phyloP scores from a whole-genome alignment of 2,113 vertebrate species.

The Syngnathus typhle region DNA sequence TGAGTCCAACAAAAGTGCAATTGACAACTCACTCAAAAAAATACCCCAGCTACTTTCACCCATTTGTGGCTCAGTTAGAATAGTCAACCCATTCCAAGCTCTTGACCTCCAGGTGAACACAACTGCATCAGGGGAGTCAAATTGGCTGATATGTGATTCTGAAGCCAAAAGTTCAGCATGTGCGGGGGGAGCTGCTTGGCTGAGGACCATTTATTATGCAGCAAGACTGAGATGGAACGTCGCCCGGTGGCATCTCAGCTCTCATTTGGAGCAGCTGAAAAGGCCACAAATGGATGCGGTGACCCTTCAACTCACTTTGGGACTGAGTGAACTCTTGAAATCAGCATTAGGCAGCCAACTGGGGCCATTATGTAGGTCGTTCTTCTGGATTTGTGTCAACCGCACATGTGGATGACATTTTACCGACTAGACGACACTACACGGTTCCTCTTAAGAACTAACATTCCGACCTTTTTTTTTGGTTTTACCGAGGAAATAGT shows the following conservation, averaged over 20 bases:
- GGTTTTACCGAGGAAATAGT: slow-evolving; percentile 12
- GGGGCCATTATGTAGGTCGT: slow-evolving; percentile 33
- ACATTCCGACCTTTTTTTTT: slow-evolving; percentile 42
- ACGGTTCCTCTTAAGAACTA: slow-evolving; percentile 24
- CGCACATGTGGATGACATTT: slow-evolving; percentile 50
- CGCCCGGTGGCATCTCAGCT: slow-evolving; percentile 36
- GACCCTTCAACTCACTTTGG: slow-evolving; percentile 45
- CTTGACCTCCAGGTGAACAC: slow-evolving; percentile 34
- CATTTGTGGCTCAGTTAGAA: slow-evolving; percentile 46
- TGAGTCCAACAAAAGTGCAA: slow-evolving; percentile 5
- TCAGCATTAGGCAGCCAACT: slow-evolving; percentile 34
- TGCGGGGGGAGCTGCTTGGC: slow-evolving; percentile 24
- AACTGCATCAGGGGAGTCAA: slow-evolving; percentile 32
- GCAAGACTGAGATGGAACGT: slow-evolving; percentile 43
- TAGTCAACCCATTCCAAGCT: slow-evolving; percentile 43
- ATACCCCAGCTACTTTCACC: slow-evolving; percentile 31
- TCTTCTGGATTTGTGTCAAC: slow-evolving; percentile 29
- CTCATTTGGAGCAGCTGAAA: slow-evolving; percentile 34
- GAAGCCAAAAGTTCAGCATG: slow-evolving; percentile 48
- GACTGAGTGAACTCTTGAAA: slow-evolving; percentile 30
- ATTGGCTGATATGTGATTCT: slow-evolving; percentile 46
- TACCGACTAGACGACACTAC: slow-evolving; percentile 33
- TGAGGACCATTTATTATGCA: slow-evolving; percentile 44
- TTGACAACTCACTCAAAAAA: background rate
- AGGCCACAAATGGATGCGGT: slow-evolving; percentile 42